Percentiles rank a stretch among this genome's conserved stretches.
Conservation (phyloP, 2,113 vertebrate species). For the Psittacula cyanocephala region DNA sequence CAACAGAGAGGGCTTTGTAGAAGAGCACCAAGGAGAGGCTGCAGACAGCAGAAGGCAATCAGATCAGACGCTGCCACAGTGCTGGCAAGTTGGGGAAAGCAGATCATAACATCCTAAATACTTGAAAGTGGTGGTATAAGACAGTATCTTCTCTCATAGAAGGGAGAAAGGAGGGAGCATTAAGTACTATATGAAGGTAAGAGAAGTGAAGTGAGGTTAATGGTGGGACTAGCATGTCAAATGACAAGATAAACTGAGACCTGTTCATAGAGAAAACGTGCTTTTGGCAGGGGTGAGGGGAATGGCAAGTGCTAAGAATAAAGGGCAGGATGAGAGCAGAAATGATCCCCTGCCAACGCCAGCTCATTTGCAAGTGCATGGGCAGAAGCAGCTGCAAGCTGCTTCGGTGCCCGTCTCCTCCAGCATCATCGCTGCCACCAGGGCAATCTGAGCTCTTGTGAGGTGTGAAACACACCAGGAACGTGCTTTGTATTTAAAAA, state of each 20-base stretch:
- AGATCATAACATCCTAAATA: background rate
- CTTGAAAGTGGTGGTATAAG: background rate
- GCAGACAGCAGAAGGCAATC: background rate
- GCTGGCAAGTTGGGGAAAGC: background rate
- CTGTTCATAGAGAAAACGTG: background rate
- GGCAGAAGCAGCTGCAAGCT: conserved; percentile 7
- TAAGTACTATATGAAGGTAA: accelerated
- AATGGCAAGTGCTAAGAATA: background rate
- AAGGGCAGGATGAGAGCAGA: background rate
- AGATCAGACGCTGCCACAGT: background rate
- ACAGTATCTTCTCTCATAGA: background rate
- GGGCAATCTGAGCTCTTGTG: background rate
- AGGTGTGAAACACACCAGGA: background rate
- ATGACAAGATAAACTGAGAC: background rate
- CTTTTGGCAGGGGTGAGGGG: background rate
- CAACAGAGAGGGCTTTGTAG: background rate
- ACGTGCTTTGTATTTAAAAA: background rate
- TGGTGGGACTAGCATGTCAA: background rate
- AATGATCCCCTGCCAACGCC: background rate
- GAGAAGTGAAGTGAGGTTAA: background rate
- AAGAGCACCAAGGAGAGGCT: background rate
- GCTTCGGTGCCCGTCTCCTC: background rate
- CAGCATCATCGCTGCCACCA: background rate
- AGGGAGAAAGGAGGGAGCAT: background rate
- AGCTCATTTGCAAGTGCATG: background rate